Conservation (phyloP, 2,888 invertebrate species). For the Drosophila hamatofila region DNA sequence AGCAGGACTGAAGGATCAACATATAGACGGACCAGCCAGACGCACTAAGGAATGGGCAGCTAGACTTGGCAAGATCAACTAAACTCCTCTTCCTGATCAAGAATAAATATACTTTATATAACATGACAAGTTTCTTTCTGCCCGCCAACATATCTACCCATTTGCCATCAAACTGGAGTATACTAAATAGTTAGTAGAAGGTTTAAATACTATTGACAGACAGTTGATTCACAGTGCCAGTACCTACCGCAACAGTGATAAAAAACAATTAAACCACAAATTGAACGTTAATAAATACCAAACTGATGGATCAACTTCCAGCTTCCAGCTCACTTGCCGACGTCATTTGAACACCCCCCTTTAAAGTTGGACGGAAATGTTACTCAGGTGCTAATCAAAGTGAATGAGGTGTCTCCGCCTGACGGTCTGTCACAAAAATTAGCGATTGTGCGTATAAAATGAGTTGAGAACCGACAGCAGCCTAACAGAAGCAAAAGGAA, state of each 20-base stretch:
- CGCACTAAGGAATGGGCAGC: too few species aligned
- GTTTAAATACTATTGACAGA: too few species aligned
- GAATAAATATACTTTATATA: neutral
- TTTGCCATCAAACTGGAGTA: too few species aligned
- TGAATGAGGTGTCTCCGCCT: constrained; percentile 52
- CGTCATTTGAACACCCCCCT: constrained; percentile 48
- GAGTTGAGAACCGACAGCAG: neutral
- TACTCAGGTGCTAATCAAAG: constrained; percentile 58
- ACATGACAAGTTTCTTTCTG: neutral
- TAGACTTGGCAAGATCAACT: neutral
- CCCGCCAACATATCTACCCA: neutral
- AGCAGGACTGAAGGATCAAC: too few species aligned
- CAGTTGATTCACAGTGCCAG: constrained; percentile 12
- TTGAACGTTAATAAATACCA: constrained; percentile 23
- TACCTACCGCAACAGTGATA: constrained; percentile 63
- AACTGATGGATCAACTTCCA: constrained; percentile 20
- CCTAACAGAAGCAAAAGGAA: constrained; percentile 64
- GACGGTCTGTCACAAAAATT: constrained; percentile 66
- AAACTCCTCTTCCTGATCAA: neutral
- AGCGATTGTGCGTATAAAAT: constrained; percentile 64
- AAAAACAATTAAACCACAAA: constrained; percentile 39
- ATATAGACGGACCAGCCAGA: too few species aligned
- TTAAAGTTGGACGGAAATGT: constrained; percentile 59
- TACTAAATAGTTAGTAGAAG: too few species aligned
- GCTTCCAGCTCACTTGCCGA: constrained; percentile 20